Evolutionary conservation across 2,113 vertebrate genomes (phyloP).

Genomic region (Lathamus discolor): DNA sequence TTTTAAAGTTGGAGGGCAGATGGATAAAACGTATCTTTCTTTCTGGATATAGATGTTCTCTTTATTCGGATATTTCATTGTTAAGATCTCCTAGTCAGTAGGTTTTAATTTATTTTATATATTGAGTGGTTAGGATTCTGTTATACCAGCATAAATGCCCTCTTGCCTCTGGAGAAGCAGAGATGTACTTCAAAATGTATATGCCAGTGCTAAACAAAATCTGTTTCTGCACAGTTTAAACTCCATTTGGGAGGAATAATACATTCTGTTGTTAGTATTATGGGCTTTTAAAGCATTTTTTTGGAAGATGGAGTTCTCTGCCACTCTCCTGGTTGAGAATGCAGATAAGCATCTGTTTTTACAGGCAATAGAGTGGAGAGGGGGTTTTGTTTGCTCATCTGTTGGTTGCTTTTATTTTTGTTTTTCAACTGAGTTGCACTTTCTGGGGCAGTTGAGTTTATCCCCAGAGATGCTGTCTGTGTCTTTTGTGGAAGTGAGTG

Average conservation of each 20-base stretch:
- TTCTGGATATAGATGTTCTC: neutral
- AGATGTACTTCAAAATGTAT: neutral
- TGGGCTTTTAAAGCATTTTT: constrained; percentile 7
- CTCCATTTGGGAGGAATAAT: constrained; percentile 53
- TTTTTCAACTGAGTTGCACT: constrained; percentile 30
- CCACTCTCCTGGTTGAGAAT: constrained; percentile 9
- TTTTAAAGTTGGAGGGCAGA: neutral
- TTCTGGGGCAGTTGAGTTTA: constrained; percentile 39
- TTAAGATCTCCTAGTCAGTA: constrained; percentile 23
- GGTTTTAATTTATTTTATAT: constrained; percentile 60
- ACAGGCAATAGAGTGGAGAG: neutral
- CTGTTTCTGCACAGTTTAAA: constrained; percentile 55
- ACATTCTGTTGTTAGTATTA: constrained; percentile 25
- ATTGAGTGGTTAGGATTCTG: constrained; percentile 21
- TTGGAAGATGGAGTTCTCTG: constrained; percentile 23
- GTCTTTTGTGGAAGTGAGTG: constrained; percentile 44
- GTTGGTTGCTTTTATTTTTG: constrained; percentile 30
- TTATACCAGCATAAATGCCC: neutral
- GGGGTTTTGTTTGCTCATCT: constrained; percentile 14
- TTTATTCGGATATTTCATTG: neutral
- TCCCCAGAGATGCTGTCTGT: constrained; percentile 28
- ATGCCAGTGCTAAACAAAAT: constrained; percentile 42
- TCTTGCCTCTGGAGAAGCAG: constrained; percentile 24
- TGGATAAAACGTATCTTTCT: neutral
- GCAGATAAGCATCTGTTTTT: constrained; percentile 40